Base-by-base conservation (phyloP, 2,113 vertebrate genomes). In the Strigops habroptila region DNA sequence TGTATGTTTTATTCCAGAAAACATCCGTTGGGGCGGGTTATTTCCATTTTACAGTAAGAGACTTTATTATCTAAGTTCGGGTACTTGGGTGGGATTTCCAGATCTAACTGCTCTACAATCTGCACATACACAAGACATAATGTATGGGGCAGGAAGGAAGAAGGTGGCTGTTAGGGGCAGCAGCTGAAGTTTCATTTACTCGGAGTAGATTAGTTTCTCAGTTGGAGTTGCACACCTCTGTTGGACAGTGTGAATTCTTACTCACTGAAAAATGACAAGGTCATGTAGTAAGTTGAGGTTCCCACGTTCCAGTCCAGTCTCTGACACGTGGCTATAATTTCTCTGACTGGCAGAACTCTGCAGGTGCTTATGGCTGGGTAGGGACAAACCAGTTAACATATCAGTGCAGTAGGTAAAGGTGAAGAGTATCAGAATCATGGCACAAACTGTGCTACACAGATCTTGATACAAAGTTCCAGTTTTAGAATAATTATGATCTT, bases 21-120 rank as follows among this genome's bases (percentile, higher is more conserved):
- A 12, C 39, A 21, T 51, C 25, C 0, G 0, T 8, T 71, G 48
- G 46, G 8, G 33, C 19, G 46, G 28, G 22, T 23, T 75, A 43
- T 76, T 63, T 75, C 21, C 4, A 1, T 78, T 92, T 93, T 62
- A 23, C 51, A 30, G 25, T 10, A 22, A 59, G 25, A 39, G 18
- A 25, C 18, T 24, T 67, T 0, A 55, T 82, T 28, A 6, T 76
- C 65, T 53, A 14, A 28, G 15, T 55, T 60, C 9, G 60, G 6
- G 41, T 33, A 9, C 25, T 52, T 33, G 18, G 27, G 7, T 4
- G 6, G 8, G 44, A 35, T 28, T 78, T 37, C 28, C 31, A 6
- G 49, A 15, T 64, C 39, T 49, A 59, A 59, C 9, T 64, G 62
- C 48, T 77, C 23, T 64, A 4, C 44, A 53, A 6, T 87, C 78